Base-by-base conservation (phyloP, 2,888 invertebrate genomes). In the Listrodromus nycthemerus region DNA sequence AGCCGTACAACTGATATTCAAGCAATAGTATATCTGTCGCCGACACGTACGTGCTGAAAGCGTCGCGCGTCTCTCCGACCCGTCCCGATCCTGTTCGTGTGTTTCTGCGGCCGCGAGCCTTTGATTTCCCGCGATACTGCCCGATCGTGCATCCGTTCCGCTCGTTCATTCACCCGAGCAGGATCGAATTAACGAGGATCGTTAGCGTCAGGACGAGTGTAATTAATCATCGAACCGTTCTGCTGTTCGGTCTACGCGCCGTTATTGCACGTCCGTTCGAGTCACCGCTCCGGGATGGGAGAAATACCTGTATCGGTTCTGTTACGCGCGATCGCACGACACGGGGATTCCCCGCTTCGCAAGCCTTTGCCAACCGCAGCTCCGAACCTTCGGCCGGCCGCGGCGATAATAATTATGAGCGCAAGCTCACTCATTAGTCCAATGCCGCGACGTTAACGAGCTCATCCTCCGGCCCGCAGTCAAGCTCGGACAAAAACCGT, bases 381-480 rank as follows among this genome's bases (percentile, higher is more conserved):
- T 63, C 48, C 19, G 61, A 63, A 19, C 30, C 19, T 13, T 33
- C 48, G 19, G 70, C 66, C 65, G 75, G 78, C 80, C 81, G 76
- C 83, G 85, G 83, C 86, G 80, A 84, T 85, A 80, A 89, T 88
- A 88, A 89, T 89, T 88, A 89, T 88, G 86, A 87, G 84, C 86
- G 21, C 48, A 76, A 83, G 83, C 87, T 63, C 84, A 89, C 87
- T 89, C 90, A 85, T 89, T 90, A 89, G 87, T 87, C 86, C 83
- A 84, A 84, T 83, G 85, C 85, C 88, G 83, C 86, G 87, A 87
- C 69, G 86, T 84, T 81, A 85, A 83, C 84, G 79, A 41, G 71
- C 24, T 74, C 80, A 52, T 19, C 74, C 70, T 58, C 61, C 63
- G 77, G 33, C 66, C 55, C 58, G 13, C 58, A 41, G 50, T 10